phyloP scores from a whole-genome alignment of 64 coral and sea anemone species.

The Pachyseris speciosa region DNA sequence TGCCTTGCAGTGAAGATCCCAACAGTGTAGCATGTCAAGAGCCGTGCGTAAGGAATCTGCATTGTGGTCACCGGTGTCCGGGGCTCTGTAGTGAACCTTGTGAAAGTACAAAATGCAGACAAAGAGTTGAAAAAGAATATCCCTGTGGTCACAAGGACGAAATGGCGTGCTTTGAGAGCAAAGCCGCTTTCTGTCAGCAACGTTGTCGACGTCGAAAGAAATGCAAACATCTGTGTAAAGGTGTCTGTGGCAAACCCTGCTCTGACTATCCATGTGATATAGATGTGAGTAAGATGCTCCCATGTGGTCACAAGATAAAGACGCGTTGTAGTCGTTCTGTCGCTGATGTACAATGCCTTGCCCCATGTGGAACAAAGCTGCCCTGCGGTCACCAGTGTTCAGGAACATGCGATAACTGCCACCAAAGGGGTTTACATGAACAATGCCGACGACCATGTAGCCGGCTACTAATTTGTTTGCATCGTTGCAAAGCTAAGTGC shows the following conservation, averaged over 20 bases:
- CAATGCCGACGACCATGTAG: conserved; percentile 51
- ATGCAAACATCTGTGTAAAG: conserved; percentile 37
- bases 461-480: conserved; percentile 65
- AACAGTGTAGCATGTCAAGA: conserved; percentile 10
- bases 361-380: conserved; percentile 25
- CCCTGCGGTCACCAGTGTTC: conserved; percentile 65
- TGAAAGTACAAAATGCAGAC: not conserved
- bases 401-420: conserved; percentile 33
- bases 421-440: conserved; percentile 52
- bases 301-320: conserved; percentile 54
- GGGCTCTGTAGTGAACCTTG: conserved; percentile 16
- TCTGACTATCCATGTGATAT: conserved; percentile 28
- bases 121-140: conserved; percentile 19
- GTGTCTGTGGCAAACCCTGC: conserved; percentile 34
- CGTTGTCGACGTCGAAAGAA: conserved; percentile 8
- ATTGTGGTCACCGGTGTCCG: conserved; percentile 48
- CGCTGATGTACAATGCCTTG: conserved; percentile 17
- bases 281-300: conserved; percentile 9
- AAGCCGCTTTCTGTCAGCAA: not conserved
- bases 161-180: not conserved
- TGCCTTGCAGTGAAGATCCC: conserved; percentile 9
- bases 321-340: conserved; percentile 31
- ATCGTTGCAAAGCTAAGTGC: conserved; percentile 58
- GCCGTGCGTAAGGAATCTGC: conserved; percentile 6
- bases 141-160: conserved; percentile 49